Percentiles rank a stretch among this genome's conserved stretches.
These are phyloP conservation scores for Marcusenius ussheri DNA, from an alignment of 2,113 vertebrate genomes.

Conservation along the genomic window DNA sequence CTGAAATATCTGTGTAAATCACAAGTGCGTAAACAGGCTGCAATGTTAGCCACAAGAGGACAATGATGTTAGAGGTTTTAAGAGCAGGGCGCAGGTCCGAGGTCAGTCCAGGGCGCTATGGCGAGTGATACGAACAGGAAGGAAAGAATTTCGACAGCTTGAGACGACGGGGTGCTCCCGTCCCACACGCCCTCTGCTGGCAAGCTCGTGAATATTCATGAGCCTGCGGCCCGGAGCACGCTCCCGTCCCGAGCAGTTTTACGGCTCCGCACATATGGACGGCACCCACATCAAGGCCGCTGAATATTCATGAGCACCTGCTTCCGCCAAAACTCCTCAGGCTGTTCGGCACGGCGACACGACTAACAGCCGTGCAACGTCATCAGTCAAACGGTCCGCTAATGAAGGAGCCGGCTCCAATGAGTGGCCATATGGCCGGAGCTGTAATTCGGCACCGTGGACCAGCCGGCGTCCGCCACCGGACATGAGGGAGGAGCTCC, in stretches of 20 bases:
- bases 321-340: slow-evolving; percentile 9
- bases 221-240: neutral
- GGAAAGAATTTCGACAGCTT: neutral
- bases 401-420: slow-evolving; percentile 4
- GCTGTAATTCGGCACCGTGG: neutral
- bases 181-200: neutral
- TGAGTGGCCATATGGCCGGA: slow-evolving; percentile 4
- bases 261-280: slow-evolving; percentile 10
- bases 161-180: neutral
- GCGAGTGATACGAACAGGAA: neutral
- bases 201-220: slow-evolving; percentile 6
- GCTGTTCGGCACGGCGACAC: neutral
- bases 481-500: neutral
- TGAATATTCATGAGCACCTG: slow-evolving; percentile 21
- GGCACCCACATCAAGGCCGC: slow-evolving; percentile 4
- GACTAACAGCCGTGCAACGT: neutral
- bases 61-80: neutral
- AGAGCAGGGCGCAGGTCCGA: neutral
- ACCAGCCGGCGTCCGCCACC: neutral
- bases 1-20: neutral
- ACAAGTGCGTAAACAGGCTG: neutral
- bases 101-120: neutral
- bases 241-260: slow-evolving; percentile 2
- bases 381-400: neutral
- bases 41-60: neutral